Evolutionary conservation across 2,797 vertebrate genomes (phyloP), one percentile per base, ranked within the genome.

Genomic region (Denticeps clupeoides): DNA sequence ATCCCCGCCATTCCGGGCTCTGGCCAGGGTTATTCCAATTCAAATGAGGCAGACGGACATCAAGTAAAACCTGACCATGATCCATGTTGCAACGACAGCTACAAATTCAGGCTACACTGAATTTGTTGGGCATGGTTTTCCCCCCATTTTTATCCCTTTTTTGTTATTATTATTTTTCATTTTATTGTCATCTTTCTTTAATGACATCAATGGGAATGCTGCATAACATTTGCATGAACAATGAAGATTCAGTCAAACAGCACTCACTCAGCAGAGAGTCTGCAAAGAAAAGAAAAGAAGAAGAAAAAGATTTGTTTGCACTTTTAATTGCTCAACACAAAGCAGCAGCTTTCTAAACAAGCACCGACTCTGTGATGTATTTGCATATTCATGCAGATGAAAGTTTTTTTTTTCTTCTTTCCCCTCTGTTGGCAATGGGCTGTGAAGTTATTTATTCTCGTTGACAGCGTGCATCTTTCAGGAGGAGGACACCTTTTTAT

Each of bases 271-370:
- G 13, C 21, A 47, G 32, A 24, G 8, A 21, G 21, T 18, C 16
- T 21, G 29, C 46, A 27, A 19, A 27, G 19, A 11, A 49, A 9
- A 22, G 41, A 45, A 42, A 49, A 47, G 13, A 47, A 59, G 25
- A 64, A 48, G 63, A 55, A 62, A 53, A 55, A 62, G 58, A 63
- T 69, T 74, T 80, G 74, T 84, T 83, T 82, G 75, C 68, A 63
- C 74, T 79, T 73, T 79, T 83, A 84, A 83, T 82, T 79, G 75
- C 70, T 59, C 51, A 60, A 81, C 77, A 81, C 72, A 79, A 82
- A 78, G 69, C 68, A 60, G 65, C 64, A 60, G 64, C 75, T 81
- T 79, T 77, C 75, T 74, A 82, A 82, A 81, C 72, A 80, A 72
- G 63, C 53, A 7, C 49, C 54, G 59, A 73, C 67, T 73, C 67